phyloP scores from a whole-genome alignment of 2,888 invertebrate genomes.

The Mystacides longicornis region DNA sequence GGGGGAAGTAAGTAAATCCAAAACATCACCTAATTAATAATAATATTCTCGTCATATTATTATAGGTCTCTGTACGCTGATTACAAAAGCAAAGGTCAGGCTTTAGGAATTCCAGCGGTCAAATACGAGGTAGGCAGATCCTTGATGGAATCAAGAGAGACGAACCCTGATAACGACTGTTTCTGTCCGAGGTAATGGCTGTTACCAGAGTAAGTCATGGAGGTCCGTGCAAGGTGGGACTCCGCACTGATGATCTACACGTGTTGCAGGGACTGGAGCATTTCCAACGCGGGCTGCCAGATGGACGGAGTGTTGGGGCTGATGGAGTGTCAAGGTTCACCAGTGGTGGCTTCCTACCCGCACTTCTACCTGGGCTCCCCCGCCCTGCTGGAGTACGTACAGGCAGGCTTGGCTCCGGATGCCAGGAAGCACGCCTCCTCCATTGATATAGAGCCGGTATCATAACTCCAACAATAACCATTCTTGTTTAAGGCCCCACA shows the following conservation, averaged over 20 bases:
- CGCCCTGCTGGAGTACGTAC: slow-evolving; percentile 44
- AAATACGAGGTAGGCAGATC: slow-evolving; percentile 42
- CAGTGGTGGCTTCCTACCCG: slow-evolving; percentile 56
- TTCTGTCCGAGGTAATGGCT: slow-evolving; percentile 48
- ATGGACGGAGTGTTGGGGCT: slow-evolving; percentile 49
- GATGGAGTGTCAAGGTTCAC: slow-evolving; percentile 49
- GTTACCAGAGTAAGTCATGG: no score
- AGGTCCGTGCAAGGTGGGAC: no score
- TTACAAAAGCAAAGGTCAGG: slow-evolving; percentile 35
- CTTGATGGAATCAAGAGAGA: slow-evolving; percentile 39
- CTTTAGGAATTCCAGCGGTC: slow-evolving; percentile 42
- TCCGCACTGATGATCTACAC: no score
- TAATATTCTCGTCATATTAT: no score
- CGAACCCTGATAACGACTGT: slow-evolving; percentile 44
- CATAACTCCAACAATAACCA: no score
- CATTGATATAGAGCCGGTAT: slow-evolving; percentile 55
- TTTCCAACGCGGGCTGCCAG: slow-evolving; percentile 43
- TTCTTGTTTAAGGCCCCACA: not conserved
- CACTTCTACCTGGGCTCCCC: slow-evolving; percentile 57
- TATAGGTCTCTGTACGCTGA: slow-evolving; percentile 43
- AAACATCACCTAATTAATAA: no score
- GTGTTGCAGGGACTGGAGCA: slow-evolving; percentile 39
- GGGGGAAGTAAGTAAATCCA: no score
- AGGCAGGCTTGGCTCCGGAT: slow-evolving; percentile 45
- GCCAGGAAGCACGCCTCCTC: slow-evolving; percentile 50